Evolutionary conservation across 1,140 invertebrate genomes (phyloP).

Genomic region (Lanistes nyassanus): DNA sequence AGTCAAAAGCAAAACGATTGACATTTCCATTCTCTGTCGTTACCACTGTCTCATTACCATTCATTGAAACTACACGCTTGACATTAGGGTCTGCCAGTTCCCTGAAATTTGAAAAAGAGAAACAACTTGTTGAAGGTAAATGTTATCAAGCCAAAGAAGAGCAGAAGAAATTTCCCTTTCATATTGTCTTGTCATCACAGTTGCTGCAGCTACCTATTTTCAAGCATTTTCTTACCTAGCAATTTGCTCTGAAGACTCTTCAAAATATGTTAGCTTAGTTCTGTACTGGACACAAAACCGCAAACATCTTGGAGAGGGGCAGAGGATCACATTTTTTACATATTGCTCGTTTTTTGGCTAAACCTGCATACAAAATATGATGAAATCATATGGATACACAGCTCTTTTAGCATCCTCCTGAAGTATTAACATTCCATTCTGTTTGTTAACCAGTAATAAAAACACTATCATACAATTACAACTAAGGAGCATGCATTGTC

Average conservation of each 20-base stretch:
- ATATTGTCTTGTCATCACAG: conserved; percentile 6
- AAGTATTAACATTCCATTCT: too few relatives aligned
- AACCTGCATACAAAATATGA: too few relatives aligned
- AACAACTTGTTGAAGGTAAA: conserved; percentile 3
- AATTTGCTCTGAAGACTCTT: too few relatives aligned
- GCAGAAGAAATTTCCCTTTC: background rate
- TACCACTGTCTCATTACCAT: conserved; percentile 69
- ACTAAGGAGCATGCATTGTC: background rate
- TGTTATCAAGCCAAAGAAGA: background rate
- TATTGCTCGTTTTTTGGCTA: too few relatives aligned
- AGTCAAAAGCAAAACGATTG: conserved; percentile 73
- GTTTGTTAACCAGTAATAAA: too few relatives aligned
- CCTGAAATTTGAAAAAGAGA: conserved; percentile 48
- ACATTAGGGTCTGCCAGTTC: conserved; percentile 69
- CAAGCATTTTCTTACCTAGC: too few relatives aligned
- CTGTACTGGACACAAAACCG: too few relatives aligned
- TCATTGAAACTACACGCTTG: conserved; percentile 71
- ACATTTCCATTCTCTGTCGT: conserved; percentile 65
- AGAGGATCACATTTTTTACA: too few relatives aligned
- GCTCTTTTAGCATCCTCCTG: too few relatives aligned
- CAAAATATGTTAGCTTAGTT: too few relatives aligned
- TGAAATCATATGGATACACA: background rate
- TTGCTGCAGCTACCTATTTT: too few relatives aligned
- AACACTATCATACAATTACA: background rate
- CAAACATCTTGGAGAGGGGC: too few relatives aligned